A percentile compares a stretch with the other conserved stretches of the same genome.
Evolutionary conservation across 2,888 invertebrate species (phyloP).

Genomic region (Drosophila ustulata): DNA sequence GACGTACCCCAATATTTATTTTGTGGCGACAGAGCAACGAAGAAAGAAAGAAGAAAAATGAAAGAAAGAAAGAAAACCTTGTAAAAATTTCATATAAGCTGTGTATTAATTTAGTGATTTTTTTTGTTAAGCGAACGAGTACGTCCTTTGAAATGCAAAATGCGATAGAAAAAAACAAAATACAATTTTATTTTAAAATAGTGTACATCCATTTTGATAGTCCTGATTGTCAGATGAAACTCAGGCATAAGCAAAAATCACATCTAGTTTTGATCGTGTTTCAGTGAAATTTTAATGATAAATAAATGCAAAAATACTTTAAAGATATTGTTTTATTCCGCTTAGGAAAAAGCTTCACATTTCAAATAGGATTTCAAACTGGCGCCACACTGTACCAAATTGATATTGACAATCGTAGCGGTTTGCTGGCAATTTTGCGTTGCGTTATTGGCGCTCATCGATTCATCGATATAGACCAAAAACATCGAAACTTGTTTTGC

Average conservation of each 20-base stretch:
- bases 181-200: constrained; percentile 45
- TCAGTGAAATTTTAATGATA: constrained; percentile 66
- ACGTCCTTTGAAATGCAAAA: constrained; percentile 60
- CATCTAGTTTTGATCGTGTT: constrained; percentile 56
- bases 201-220: constrained; percentile 60
- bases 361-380: neutral
- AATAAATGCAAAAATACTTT: constrained; percentile 63
- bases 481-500: too few relatives aligned
- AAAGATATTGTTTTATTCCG: constrained; percentile 9
- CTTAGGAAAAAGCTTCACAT: neutral
- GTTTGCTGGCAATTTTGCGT: constrained; percentile 15
- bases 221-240: constrained; percentile 45
- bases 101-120: constrained; percentile 40
- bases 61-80: constrained; percentile 30
- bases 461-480: neutral
- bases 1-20: constrained; percentile 26
- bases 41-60: constrained; percentile 16
- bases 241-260: constrained; percentile 41
- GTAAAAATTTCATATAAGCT: constrained; percentile 52
- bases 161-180: constrained; percentile 32
- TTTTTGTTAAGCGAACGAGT: constrained; percentile 53
- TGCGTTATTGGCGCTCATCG: neutral
- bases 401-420: neutral
- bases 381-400: neutral
- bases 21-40: constrained; percentile 32